phyloP scores from a whole-genome alignment of 2,888 invertebrate species.

The Euclidia mi region DNA sequence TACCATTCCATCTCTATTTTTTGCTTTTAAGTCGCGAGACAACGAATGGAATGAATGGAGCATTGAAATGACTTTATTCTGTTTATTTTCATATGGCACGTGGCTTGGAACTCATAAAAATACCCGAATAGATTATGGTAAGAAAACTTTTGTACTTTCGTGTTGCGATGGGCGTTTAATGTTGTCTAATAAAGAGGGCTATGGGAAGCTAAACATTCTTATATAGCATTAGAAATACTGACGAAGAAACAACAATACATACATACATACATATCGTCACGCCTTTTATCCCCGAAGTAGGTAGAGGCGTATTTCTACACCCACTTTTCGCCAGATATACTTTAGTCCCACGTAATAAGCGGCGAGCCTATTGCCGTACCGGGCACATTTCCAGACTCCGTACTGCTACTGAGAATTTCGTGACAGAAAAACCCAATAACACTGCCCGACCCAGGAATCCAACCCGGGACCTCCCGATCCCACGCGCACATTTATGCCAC shows the following conservation, averaged over 20 bases:
- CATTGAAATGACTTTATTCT: slow-evolving; percentile 10
- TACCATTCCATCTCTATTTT: slow-evolving; percentile 44
- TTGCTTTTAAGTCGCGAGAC: slow-evolving; percentile 38
- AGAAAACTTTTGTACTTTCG: slow-evolving; percentile 10
- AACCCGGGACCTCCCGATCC: too few species aligned
- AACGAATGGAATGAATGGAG: slow-evolving; percentile 19
- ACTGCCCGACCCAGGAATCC: too few species aligned
- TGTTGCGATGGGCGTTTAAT: slow-evolving; percentile 7
- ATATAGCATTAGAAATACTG: slow-evolving; percentile 57
- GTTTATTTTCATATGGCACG: slow-evolving; percentile 14
- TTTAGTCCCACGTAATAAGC: too few species aligned
- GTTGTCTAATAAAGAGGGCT: slow-evolving; percentile 38
- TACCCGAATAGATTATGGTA: slow-evolving; percentile 7
- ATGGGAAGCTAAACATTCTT: slow-evolving; percentile 40
- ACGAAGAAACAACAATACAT: slow-evolving; percentile 65
- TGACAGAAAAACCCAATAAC: too few species aligned
- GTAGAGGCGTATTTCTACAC: too few species aligned
- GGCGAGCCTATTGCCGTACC: too few species aligned
- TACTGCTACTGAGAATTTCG: too few species aligned
- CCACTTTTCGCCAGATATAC: too few species aligned
- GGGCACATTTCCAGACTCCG: too few species aligned
- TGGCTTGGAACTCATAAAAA: slow-evolving; percentile 9
- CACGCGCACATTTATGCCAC: too few species aligned
- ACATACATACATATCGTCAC: too few species aligned
- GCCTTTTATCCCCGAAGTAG: too few species aligned